Evolutionary conservation across 2,888 invertebrate species (phyloP).

Genomic region (Tetropium fuscum): DNA sequence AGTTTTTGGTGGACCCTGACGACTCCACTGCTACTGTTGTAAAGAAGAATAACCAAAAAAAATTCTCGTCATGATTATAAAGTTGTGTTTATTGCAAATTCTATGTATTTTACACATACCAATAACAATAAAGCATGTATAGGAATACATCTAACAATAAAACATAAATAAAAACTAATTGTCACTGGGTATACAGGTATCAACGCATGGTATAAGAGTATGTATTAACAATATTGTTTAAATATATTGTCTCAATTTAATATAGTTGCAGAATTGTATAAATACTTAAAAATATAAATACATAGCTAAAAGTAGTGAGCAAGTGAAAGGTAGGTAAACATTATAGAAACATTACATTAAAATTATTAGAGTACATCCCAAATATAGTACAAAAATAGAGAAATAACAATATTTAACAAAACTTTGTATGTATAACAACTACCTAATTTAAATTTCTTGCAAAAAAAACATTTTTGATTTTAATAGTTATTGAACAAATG

Average conservation of each 20-base stretch:
- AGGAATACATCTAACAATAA: neutral
- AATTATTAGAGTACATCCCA: conserved; percentile 23
- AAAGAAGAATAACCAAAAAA: too few species aligned
- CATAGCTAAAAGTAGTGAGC: conserved; percentile 18
- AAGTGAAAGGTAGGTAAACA: conserved; percentile 16
- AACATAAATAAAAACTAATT: conserved; percentile 2
- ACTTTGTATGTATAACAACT: conserved; percentile 22
- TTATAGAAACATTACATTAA: conserved; percentile 11
- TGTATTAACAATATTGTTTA: neutral
- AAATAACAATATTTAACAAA: conserved; percentile 28
- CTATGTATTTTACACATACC: conserved; percentile 4
- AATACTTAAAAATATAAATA: conserved; percentile 11
- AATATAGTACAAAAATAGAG: conserved; percentile 33
- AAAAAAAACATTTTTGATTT: conserved; percentile 18
- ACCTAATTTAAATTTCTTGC: conserved; percentile 14
- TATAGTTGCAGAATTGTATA: conserved; percentile 1
- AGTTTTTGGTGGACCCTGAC: too few species aligned
- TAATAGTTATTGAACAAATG: conserved; percentile 69
- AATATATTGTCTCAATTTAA: conserved; percentile 2
- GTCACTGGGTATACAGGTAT: neutral
- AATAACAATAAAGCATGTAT: too few species aligned
- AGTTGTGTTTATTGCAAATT: conserved; percentile 5
- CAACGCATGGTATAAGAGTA: neutral
- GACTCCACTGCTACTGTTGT: too few species aligned
- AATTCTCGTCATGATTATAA: too few species aligned